These are phyloP conservation scores for Epirrita christyi DNA, from an alignment of 2,888 invertebrate species.

Conservation along the genomic window DNA sequence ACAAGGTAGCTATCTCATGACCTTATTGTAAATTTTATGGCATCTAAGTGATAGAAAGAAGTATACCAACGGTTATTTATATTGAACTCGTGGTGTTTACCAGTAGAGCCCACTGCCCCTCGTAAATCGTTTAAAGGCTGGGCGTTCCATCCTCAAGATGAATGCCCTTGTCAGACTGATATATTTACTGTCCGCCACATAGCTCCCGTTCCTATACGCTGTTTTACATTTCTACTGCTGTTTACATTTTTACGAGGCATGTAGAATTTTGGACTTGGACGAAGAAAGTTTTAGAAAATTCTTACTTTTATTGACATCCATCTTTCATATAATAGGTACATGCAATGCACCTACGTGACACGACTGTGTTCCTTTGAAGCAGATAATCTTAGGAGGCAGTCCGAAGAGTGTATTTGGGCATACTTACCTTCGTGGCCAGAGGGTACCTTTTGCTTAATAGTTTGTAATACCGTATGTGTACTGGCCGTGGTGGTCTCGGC, in stretches of 20 bases:
- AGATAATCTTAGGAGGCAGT: not conserved
- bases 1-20: not conserved
- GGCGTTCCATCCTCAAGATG: constrained; percentile 75
- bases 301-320: too few species aligned
- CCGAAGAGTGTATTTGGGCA: too few species aligned
- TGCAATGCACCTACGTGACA: too few species aligned
- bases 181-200: constrained; percentile 78
- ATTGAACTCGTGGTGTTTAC: constrained; percentile 54
- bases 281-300: not conserved
- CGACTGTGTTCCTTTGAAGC: too few species aligned
- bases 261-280: constrained; percentile 2
- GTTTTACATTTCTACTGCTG: constrained; percentile 65
- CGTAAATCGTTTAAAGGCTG: constrained; percentile 83
- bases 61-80: not conserved
- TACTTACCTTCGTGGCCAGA: too few species aligned
- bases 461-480: too few species aligned
- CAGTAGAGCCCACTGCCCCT: constrained; percentile 67
- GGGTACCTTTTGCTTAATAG: too few species aligned
- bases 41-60: not conserved
- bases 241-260: constrained; percentile 47
- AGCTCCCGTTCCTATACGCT: constrained; percentile 52
- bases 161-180: constrained; percentile 78
- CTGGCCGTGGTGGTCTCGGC: not conserved
- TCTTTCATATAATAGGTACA: too few species aligned
- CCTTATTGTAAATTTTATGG: not conserved